Evolutionary conservation across 2,797 vertebrate genomes (phyloP).

Genomic region (Hemitrygon akajei): DNA sequence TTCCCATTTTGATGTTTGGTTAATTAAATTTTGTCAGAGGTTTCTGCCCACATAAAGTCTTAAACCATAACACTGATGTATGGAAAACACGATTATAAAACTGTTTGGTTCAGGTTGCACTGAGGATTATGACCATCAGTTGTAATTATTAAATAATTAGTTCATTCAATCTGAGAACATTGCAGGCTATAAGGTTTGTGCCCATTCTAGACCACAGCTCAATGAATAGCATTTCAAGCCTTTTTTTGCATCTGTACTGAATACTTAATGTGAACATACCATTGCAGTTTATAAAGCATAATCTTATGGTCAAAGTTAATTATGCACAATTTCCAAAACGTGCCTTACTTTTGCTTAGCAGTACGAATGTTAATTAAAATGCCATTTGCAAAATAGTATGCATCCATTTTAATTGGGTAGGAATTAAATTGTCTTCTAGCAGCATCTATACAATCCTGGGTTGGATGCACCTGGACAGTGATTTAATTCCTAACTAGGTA

Average conservation of each 20-base stretch:
- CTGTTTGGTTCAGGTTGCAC: not conserved
- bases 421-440: not conserved
- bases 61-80: not conserved
- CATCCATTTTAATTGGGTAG: not conserved
- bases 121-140: not conserved
- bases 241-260: not conserved
- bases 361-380: not conserved
- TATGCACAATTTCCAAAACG: not conserved
- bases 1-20: not conserved
- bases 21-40: not conserved
- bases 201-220: not conserved
- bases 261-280: not conserved
- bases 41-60: not conserved
- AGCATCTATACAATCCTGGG: not conserved
- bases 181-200: not conserved
- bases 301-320: not conserved
- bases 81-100: not conserved
- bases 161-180: not conserved
- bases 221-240: not conserved
- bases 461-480: too few species aligned
- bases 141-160: not conserved
- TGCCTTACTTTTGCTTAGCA: too few species aligned
- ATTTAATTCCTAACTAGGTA: not conserved
- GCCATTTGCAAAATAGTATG: not conserved
- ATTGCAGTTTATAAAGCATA: not conserved